Conservation (phyloP, 2,797 vertebrate genomes). For the Sebastes taczanowskii region DNA sequence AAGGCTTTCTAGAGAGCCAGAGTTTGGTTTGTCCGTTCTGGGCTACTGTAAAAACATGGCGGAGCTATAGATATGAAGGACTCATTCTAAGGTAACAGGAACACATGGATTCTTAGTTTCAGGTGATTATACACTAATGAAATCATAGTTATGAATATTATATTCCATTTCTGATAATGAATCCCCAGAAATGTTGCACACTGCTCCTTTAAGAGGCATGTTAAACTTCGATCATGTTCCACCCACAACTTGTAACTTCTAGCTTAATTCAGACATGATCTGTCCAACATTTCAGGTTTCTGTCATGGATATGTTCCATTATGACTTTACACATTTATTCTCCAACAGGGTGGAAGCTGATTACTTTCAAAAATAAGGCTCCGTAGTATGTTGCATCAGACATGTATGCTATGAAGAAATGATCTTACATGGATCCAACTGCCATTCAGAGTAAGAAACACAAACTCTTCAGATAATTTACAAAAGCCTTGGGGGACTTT, state of each 20-base stretch:
- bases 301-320: not conserved
- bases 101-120: no score
- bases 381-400: constrained; percentile 15
- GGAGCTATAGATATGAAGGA: no score
- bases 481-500: constrained; percentile 2
- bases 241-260: not conserved
- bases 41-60: no score
- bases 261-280: not conserved
- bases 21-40: no score
- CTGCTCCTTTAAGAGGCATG: not conserved
- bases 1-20: no score
- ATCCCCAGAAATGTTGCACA: no score
- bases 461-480: not conserved
- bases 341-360: not conserved
- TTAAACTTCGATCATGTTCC: not conserved
- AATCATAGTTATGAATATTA: no score
- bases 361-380: not conserved
- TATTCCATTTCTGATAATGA: no score
- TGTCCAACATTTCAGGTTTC: not conserved
- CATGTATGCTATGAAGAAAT: not conserved
- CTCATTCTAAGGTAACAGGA: no score
- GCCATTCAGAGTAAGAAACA: not conserved
- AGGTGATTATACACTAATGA: no score
- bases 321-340: constrained; percentile 5
- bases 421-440: not conserved